Evolutionary conservation across 2,113 vertebrate genomes (phyloP).

Genomic region (Calyptomena viridis): DNA sequence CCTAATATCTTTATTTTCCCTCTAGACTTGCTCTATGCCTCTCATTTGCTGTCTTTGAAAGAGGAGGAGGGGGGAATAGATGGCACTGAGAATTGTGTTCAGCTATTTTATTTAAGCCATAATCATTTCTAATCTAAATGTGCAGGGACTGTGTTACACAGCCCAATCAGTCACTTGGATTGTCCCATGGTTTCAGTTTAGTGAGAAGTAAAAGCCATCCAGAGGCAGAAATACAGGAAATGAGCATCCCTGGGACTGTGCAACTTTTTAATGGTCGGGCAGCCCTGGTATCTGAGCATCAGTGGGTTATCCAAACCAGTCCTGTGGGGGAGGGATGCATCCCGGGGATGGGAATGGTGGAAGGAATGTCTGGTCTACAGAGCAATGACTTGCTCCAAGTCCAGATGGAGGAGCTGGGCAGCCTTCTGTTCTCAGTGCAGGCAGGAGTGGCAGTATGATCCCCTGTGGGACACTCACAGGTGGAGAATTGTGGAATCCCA

Average conservation of each 20-base stretch:
- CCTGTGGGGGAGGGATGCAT: not conserved
- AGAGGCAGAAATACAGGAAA: conserved; percentile 52
- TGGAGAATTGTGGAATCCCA: accelerated
- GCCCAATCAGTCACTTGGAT: conserved; percentile 66
- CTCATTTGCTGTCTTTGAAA: not conserved
- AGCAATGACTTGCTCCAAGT: not conserved
- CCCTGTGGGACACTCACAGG: not conserved
- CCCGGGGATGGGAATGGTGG: not conserved
- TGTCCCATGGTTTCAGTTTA: conserved; percentile 48
- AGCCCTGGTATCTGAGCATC: not conserved
- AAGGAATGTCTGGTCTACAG: not conserved
- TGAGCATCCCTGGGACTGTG: not conserved
- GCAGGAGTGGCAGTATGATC: not conserved
- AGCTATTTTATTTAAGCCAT: conserved; percentile 68
- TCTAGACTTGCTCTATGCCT: not conserved
- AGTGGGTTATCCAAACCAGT: not conserved
- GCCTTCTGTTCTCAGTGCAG: not conserved
- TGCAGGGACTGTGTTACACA: conserved; percentile 47
- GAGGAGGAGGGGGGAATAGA: not conserved
- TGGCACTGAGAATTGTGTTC: conserved; percentile 50
- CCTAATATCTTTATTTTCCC: not conserved
- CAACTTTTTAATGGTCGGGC: not conserved
- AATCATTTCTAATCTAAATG: conserved; percentile 71
- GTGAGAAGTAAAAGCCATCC: conserved; percentile 60
- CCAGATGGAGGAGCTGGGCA: not conserved